phyloP scores from a whole-genome alignment of 2,888 invertebrate species.

The Acanthacorydalis orientalis region DNA sequence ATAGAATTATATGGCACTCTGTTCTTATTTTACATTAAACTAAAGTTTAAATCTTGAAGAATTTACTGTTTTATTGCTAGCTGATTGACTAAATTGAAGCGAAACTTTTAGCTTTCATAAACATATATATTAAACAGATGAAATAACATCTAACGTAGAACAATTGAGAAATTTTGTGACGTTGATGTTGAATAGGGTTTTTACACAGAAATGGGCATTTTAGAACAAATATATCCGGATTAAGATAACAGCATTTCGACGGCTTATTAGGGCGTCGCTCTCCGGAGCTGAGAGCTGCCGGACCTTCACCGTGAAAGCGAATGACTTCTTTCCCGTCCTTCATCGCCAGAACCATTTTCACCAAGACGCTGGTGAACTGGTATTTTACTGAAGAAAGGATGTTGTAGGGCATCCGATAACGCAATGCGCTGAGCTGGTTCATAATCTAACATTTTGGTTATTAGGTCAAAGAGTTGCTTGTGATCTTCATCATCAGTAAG shows the following conservation, averaged over 20 bases:
- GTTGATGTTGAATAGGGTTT: too few relatives aligned
- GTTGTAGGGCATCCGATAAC: slow-evolving; percentile 71
- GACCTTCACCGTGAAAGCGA: slow-evolving; percentile 54
- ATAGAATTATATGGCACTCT: too few relatives aligned
- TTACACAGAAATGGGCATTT: too few relatives aligned
- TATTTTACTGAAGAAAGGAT: slow-evolving; percentile 85
- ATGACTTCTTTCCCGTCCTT: slow-evolving; percentile 46
- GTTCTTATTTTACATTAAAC: too few relatives aligned
- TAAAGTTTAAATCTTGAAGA: too few relatives aligned
- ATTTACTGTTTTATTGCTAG: too few relatives aligned
- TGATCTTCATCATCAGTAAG: slow-evolving; percentile 79
- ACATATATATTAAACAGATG: too few relatives aligned
- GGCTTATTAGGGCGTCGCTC: slow-evolving; percentile 9
- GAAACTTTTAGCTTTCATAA: too few relatives aligned
- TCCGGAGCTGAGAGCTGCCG: slow-evolving; percentile 13
- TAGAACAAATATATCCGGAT: too few relatives aligned
- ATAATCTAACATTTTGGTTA: slow-evolving; percentile 92
- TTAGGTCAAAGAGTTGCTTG: slow-evolving; percentile 83
- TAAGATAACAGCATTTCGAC: neutral
- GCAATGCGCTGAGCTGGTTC: slow-evolving; percentile 84
- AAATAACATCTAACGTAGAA: too few relatives aligned
- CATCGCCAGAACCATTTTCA: slow-evolving; percentile 30
- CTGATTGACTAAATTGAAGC: too few relatives aligned
- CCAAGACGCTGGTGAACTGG: slow-evolving; percentile 61
- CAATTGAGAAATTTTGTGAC: too few relatives aligned